Evolutionary conservation across 2,797 vertebrate species (phyloP), one percentile per base, ranked within the genome.

Genomic region (Gymnoscopelus braueri): DNA sequence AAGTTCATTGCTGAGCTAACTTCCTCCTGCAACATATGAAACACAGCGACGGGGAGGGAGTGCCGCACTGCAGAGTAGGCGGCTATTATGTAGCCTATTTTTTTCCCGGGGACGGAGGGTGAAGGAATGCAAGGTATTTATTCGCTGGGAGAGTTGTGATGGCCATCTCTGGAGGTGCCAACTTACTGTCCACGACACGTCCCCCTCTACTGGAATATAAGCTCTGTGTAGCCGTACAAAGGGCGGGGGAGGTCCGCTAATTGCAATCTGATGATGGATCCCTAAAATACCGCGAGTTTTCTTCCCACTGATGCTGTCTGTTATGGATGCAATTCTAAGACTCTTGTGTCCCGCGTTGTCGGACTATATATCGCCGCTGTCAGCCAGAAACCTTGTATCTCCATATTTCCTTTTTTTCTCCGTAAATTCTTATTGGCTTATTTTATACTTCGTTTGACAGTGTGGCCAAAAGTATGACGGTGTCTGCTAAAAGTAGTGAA

Each of bases 181-280:
- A 86, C 88, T 88, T 77, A 13, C 80, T 85, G 83, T 89, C 87
- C 64, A 75, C 58, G 68, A 44, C 39, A 10, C 9, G 39, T 44
- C 39, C 39, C 39, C 72, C 76, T 63, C 79, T 66, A 73, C 78
- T 76, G 78, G 78, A 87, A 80, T 79, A 81, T 73, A 82, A 83
- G 68, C 68, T 71, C 70, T 70, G 61, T 79, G 81, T 85, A 78
- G 80, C 65, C 49, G 66, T 61, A 60, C 54, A 63, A 70, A 61
- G 66, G 13, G 55, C 48, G 54, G 65, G 24, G 24, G 24, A 59
- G 15, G 67, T 3, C 32, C 71, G 77, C 72, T 89, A 90, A 92
- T 92, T 84, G 76, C 67, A 82, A 77, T 89, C 71, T 82, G 88
- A 71, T 88, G 90, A 92, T 67, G 80, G 89, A 88, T 85, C 56